Percentiles rank a stretch among this genome's conserved stretches.
Conservation (phyloP, 1,140 invertebrate genomes). For the Melanaphis sacchari region DNA sequence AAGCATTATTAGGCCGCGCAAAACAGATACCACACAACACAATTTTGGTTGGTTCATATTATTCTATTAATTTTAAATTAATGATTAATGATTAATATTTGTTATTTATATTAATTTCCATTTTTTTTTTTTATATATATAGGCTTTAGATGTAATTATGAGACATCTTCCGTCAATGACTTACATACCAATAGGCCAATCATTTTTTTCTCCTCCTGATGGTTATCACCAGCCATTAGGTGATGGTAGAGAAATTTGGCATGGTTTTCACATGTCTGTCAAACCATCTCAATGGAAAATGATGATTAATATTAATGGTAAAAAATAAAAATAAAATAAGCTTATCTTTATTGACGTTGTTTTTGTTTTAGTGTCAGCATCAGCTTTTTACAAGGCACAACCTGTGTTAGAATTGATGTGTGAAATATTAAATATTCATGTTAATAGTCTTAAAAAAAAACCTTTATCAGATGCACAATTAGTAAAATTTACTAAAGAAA, state of each 20-base stretch:
- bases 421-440: slow-evolving; percentile 97
- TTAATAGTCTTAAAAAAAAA: slow-evolving; percentile 93
- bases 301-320: slow-evolving; percentile 99
- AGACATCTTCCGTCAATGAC: slow-evolving; percentile 99
- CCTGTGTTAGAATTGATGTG: slow-evolving; percentile 99
- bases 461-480: slow-evolving; percentile 97
- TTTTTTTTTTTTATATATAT: slow-evolving; percentile 54
- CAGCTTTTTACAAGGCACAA: slow-evolving; percentile 99
- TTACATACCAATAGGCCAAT: slow-evolving; percentile 98
- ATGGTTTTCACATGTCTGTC: slow-evolving; percentile 99
- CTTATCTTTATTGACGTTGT: slow-evolving; percentile 85
- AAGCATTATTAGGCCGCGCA: slow-evolving; percentile 94
- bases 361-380: no score
- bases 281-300: slow-evolving; percentile 99
- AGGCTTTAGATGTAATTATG: slow-evolving; percentile 98
- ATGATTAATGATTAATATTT: slow-evolving; percentile 10
- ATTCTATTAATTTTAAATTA: not conserved
- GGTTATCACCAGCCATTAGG: slow-evolving; percentile 98
- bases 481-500: slow-evolving; percentile 99
- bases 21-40: slow-evolving; percentile 97
- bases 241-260: slow-evolving; percentile 99
- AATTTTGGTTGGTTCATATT: slow-evolving; percentile 71
- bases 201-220: slow-evolving; percentile 98
- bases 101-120: not conserved
- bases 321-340: slow-evolving; percentile 40